Conservation (phyloP, 2,888 invertebrate species). For the Idaea aversata region DNA sequence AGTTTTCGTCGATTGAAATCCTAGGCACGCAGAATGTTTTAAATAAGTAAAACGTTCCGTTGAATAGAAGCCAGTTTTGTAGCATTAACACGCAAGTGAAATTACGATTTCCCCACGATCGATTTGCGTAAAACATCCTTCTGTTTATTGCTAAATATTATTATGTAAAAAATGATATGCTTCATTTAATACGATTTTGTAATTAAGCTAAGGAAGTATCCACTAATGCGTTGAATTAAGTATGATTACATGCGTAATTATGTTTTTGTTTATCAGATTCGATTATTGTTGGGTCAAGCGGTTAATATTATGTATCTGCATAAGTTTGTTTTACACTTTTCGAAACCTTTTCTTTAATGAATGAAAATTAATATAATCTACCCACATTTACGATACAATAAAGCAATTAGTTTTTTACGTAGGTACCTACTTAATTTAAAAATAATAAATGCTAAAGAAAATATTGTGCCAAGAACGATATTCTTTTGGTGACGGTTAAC, state of each 20-base stretch:
- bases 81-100: constrained; percentile 44
- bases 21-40: constrained; percentile 1
- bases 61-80: background rate
- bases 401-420: no score
- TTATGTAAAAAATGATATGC: constrained; percentile 28
- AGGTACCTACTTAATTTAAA: no score
- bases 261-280: no score
- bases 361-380: no score
- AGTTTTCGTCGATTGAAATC: no score
- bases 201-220: background rate
- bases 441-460: no score
- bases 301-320: no score
- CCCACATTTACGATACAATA: no score
- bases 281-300: no score
- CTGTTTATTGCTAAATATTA: constrained; percentile 35
- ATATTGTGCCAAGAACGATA: no score
- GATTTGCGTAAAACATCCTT: constrained; percentile 55
- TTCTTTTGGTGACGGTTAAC: background rate
- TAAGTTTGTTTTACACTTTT: no score
- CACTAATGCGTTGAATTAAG: background rate
- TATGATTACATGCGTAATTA: background rate
- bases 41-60: constrained; percentile 19
- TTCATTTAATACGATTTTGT: constrained; percentile 13
- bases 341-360: no score
- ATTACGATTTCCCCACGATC: constrained; percentile 43